Percentiles rank a stretch among this genome's conserved stretches.
These are phyloP conservation scores for Drosophila seguyi DNA, from an alignment of 1,140 invertebrate genomes.

Conservation along the genomic window DNA sequence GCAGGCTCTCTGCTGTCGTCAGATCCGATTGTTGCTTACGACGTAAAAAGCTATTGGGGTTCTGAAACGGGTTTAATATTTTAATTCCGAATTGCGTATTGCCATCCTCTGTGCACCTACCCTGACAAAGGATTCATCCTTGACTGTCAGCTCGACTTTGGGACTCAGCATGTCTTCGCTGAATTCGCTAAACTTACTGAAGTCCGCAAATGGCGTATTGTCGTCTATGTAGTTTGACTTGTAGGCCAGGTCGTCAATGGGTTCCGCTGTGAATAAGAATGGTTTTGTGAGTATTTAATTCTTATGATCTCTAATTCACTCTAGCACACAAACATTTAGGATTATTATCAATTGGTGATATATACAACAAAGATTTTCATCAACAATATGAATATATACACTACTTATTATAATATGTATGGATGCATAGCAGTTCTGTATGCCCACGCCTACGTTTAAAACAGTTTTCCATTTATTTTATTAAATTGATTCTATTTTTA, in stretches of 20 bases:
- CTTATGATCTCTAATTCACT: not conserved
- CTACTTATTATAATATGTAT: no score
- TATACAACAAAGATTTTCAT: no score
- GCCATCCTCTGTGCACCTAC: slow-evolving; percentile 12
- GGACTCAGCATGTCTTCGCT: slow-evolving; percentile 70
- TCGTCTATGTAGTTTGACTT: slow-evolving; percentile 75
- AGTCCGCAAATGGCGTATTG: slow-evolving; percentile 74
- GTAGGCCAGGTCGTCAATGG: slow-evolving; percentile 68
- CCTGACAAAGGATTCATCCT: slow-evolving; percentile 65
- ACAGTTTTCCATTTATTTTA: not conserved
- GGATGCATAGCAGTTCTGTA: not conserved
- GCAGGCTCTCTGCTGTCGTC: slow-evolving; percentile 52
- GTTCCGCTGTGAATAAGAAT: slow-evolving; percentile 52
- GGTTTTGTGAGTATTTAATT: not conserved
- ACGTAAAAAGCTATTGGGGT: slow-evolving; percentile 67
- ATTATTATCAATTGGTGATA: no score
- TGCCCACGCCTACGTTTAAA: not conserved
- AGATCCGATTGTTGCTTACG: slow-evolving; percentile 75
- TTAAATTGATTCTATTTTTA: not conserved
- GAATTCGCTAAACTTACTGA: slow-evolving; percentile 67
- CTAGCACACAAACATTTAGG: not conserved
- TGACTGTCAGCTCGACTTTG: slow-evolving; percentile 64
- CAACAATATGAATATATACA: no score
- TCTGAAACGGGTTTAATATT: slow-evolving; percentile 21
- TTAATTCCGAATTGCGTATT: not conserved